Percentiles rank a stretch among this genome's conserved stretches.
Evolutionary conservation across 2,113 vertebrate genomes (phyloP).

Genomic region (Phycodurus eques): DNA sequence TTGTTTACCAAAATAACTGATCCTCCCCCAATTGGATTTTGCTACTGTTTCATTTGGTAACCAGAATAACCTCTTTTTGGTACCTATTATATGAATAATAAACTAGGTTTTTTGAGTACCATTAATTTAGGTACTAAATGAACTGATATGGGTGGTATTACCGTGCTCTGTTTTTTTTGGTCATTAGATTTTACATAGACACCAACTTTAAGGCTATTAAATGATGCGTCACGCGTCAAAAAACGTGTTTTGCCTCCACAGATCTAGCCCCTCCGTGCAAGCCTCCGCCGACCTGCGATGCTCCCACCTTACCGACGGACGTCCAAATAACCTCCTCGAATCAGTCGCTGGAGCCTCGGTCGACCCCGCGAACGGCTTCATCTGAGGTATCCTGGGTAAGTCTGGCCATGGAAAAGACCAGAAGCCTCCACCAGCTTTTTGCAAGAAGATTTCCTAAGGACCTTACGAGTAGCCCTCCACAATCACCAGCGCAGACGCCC

Average conservation of each 20-base stretch:
- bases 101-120: too few species aligned
- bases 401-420: conserved; percentile 82
- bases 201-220: too few species aligned
- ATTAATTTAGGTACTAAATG: too few species aligned
- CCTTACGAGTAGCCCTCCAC: conserved; percentile 32
- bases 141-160: too few species aligned
- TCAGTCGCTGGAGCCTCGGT: conserved; percentile 29
- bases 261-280: conserved; percentile 20
- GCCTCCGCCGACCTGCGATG: neutral
- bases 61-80: too few species aligned
- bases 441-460: conserved; percentile 64
- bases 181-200: neutral
- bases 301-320: conserved; percentile 5
- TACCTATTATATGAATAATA: too few species aligned
- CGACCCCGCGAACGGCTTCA: conserved; percentile 23
- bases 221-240: too few species aligned
- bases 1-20: too few species aligned
- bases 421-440: conserved; percentile 78
- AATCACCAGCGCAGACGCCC: conserved; percentile 25
- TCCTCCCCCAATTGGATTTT: too few species aligned
- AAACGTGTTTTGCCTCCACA: neutral
- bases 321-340: neutral
- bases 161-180: neutral
- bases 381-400: conserved; percentile 84
- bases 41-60: too few species aligned